A percentile compares a stretch with the other conserved stretches of the same genome.
phyloP scores from a whole-genome alignment of 1,140 invertebrate genomes.

The Diachasma alloeum region DNA sequence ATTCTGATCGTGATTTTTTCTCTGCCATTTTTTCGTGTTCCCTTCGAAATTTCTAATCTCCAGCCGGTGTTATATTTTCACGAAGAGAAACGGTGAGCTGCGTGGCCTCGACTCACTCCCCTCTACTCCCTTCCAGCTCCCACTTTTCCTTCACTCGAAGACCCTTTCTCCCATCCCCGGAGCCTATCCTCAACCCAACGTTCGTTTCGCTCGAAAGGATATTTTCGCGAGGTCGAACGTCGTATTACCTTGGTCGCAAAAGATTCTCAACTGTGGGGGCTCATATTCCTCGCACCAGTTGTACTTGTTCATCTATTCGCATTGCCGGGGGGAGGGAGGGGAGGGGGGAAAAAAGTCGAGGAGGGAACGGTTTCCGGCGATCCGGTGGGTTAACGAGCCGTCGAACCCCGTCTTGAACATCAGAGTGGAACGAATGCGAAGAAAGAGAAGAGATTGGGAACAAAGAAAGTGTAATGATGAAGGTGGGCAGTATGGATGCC shows the following conservation, averaged over 20 bases:
- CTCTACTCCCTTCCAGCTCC: too few relatives aligned
- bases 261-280: not conserved
- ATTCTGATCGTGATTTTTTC: too few relatives aligned
- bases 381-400: constrained; percentile 17
- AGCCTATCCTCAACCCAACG: not conserved
- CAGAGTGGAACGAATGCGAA: not conserved
- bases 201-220: constrained; percentile 12
- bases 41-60: too few relatives aligned
- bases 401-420: constrained; percentile 6
- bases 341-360: not conserved
- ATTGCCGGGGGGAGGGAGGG: not conserved
- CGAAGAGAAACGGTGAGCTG: not conserved
- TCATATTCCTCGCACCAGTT: not conserved
- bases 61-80: too few relatives aligned
- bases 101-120: not conserved
- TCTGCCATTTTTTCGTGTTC: too few relatives aligned
- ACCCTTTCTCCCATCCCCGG: not conserved
- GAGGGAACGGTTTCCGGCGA: constrained; percentile 22
- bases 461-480: constrained; percentile 22
- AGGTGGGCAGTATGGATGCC: not conserved
- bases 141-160: constrained; percentile 9
- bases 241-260: not conserved
- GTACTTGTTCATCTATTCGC: not conserved
- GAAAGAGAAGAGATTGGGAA: constrained; percentile 10
- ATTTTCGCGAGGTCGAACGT: constrained; percentile 1